phyloP scores from a whole-genome alignment of 2,888 invertebrate species.

The Mamestra brassicae region DNA sequence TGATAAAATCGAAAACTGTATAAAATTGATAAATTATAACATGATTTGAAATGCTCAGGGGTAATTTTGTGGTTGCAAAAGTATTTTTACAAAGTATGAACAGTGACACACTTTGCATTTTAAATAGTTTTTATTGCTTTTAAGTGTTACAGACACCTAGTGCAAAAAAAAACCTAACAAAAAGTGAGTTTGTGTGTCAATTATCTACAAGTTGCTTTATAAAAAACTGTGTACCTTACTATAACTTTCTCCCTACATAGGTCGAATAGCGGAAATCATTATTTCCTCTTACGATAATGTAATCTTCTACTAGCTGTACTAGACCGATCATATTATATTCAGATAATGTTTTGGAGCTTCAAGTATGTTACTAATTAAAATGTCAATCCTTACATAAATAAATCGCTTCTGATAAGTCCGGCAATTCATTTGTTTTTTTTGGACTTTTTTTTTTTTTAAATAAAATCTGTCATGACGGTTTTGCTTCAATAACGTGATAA shows the following conservation, averaged over 20 bases:
- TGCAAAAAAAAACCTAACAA: neutral
- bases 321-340: neutral
- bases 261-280: neutral
- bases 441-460: too few relatives aligned
- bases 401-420: neutral
- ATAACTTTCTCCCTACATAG: constrained; percentile 11
- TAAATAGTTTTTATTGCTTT: neutral
- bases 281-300: neutral
- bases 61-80: neutral
- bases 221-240: neutral
- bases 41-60: too few relatives aligned
- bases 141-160: neutral
- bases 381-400: constrained; percentile 10
- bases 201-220: neutral
- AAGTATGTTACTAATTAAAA: constrained; percentile 7
- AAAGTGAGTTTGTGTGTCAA: constrained; percentile 26
- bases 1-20: too few relatives aligned
- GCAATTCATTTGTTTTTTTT: too few relatives aligned
- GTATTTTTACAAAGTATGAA: neutral
- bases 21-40: too few relatives aligned
- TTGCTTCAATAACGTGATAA: too few relatives aligned
- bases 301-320: constrained; percentile 5
- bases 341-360: constrained; percentile 4
- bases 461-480: too few relatives aligned
- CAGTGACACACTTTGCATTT: neutral